Conservation (phyloP, 2,888 invertebrate species). For the Arrhopalites spinosus region DNA sequence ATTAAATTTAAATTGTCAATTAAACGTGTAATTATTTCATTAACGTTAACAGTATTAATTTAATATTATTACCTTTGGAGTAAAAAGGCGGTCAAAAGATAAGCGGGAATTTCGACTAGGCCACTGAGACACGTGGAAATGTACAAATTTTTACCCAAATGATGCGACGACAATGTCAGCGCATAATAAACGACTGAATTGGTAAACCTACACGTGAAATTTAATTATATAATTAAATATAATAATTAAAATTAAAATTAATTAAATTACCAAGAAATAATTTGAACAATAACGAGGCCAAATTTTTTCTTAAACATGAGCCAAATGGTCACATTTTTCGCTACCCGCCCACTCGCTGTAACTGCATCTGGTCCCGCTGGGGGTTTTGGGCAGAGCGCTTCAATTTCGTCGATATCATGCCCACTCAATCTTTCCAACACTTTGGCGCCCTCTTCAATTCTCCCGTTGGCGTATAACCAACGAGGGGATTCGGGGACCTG, state of each 20-base stretch:
- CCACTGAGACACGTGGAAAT: conserved; percentile 56
- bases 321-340: conserved; percentile 33
- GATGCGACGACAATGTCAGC: conserved; percentile 56
- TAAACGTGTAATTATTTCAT: too few species aligned
- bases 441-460: conserved; percentile 51
- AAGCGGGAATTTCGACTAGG: conserved; percentile 57
- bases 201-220: too few species aligned
- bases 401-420: conserved; percentile 34
- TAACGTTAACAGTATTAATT: too few species aligned
- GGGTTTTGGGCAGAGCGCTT: neutral
- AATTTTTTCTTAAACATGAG: conserved; percentile 29
- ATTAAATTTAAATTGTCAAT: too few species aligned
- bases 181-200: conserved; percentile 57
- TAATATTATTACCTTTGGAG: conserved; percentile 57
- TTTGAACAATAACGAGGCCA: conserved; percentile 41
- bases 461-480: conserved; percentile 55
- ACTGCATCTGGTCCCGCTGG: too few species aligned
- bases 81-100: conserved; percentile 51
- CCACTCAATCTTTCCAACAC: conserved; percentile 53
- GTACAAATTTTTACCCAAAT: conserved; percentile 55
- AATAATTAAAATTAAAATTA: neutral
- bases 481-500: conserved; percentile 36
- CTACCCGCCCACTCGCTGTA: neutral
- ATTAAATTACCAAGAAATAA: conserved; percentile 55
- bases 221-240: too few species aligned